A percentile compares a stretch with the other conserved stretches of the same genome.
Evolutionary conservation across 2,888 invertebrate genomes (phyloP).

Genomic region (Chromoteleia sp.): DNA sequence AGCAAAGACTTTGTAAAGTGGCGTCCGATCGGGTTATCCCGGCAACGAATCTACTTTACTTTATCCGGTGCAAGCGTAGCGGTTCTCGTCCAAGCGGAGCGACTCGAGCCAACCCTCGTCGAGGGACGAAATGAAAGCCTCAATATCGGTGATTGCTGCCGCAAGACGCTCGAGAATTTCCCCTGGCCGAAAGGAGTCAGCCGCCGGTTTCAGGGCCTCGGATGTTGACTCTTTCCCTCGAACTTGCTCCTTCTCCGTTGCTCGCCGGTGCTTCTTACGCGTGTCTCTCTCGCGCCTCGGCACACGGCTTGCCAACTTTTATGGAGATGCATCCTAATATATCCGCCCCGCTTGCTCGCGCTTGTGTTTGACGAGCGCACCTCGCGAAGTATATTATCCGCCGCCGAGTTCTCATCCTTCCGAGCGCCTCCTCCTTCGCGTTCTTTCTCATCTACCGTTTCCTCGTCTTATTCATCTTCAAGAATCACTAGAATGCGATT

Average conservation of each 20-base stretch:
- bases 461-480: constrained; percentile 73
- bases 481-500: constrained; percentile 83
- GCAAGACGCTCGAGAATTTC: constrained; percentile 81
- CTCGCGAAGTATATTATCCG: constrained; percentile 74
- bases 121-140: constrained; percentile 84
- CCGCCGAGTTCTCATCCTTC: constrained; percentile 74
- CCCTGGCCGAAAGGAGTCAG: constrained; percentile 79
- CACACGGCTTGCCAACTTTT: constrained; percentile 81
- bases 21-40: constrained; percentile 67
- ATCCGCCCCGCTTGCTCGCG: constrained; percentile 83
- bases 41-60: constrained; percentile 67
- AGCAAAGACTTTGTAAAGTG: constrained; percentile 65
- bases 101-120: constrained; percentile 69
- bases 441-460: constrained; percentile 64
- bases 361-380: constrained; percentile 84
- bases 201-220: constrained; percentile 54
- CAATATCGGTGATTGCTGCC: constrained; percentile 84
- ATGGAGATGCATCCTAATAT: constrained; percentile 85
- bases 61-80: constrained; percentile 69
- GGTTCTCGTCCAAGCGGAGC: constrained; percentile 58
- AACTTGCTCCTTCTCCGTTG: constrained; percentile 55
- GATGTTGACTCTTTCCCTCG: constrained; percentile 74
- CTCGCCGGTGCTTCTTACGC: constrained; percentile 40
- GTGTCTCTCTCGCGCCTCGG: constrained; percentile 56
- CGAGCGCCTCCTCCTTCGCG: constrained; percentile 50